Evolutionary conservation across 2,113 vertebrate genomes (phyloP), one percentile per base, ranked within the genome.

Genomic region (Scartelaos histophorus): DNA sequence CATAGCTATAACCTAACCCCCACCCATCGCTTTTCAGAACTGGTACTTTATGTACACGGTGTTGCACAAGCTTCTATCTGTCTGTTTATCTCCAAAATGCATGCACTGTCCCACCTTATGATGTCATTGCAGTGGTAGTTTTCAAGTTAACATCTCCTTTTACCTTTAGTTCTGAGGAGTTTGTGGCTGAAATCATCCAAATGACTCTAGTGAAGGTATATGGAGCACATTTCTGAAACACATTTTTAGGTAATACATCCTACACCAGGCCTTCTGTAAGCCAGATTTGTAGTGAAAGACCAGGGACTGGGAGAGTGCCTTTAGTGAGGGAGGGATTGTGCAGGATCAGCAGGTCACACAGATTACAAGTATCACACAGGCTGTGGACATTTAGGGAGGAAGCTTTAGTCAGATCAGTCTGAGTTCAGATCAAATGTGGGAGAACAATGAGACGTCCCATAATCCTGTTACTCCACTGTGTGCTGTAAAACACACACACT

Each of bases 311-410:
- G 61, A 74, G 68, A 43, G 61, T 65, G 67, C 62, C 74, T 80
- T 82, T 72, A 81, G 66, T 84, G 76, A 81, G 76, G 21, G 19
- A 17, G 12, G 12, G 9, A 66, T 45, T 65, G 82, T 76, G 79
- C 66, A 71, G 71, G 58, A 80, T 79, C 73, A 84, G 56, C n/a
- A 21, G 38, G 75, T 47, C 71, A 70, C 84, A 84, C 86, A 83
- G 87, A 82, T 88, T 88, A 87, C 75, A 64, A 62, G 56, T 24
- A 76, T 77, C 70, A 76, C 69, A 35, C 64, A 75, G 72, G 75
- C 61, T 80, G 73, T 54, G 58, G 56, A 46, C 69, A 86, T 83
- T n/a, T 75, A 29, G 53, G 71, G 82, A 85, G 86, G 85, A 84
- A 15, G 57, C 76, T 79, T 38, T 72, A 76, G 70, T 85, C 71